These are phyloP conservation scores for Alligator sinensis DNA, from an alignment of 2,113 vertebrate genomes.

Conservation along the genomic window DNA sequence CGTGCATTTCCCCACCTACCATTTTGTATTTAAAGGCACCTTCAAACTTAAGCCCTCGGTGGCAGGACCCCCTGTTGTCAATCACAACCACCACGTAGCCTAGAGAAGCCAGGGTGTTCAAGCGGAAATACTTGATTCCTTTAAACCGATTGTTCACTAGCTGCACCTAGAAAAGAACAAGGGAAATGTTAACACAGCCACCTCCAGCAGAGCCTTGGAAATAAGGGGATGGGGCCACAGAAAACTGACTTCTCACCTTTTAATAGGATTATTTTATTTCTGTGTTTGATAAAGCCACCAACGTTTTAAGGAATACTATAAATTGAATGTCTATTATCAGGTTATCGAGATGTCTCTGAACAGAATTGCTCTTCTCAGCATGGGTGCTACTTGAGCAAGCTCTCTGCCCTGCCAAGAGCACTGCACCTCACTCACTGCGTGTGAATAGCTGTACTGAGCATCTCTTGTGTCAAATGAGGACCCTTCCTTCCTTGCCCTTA, in stretches of 20 bases:
- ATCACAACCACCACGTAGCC: conserved; percentile 86
- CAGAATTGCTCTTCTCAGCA: not conserved
- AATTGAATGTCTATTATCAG: no score
- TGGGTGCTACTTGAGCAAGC: not conserved
- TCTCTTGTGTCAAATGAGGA: not conserved
- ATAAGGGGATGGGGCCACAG: not conserved
- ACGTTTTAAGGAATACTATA: not conserved
- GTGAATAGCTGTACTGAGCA: not conserved
- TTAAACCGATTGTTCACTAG: conserved; percentile 87
- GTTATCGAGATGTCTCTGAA: not conserved
- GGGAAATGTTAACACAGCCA: not conserved
- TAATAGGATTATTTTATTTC: not conserved
- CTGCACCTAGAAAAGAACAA: conserved; percentile 80
- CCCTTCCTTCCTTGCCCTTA: not conserved
- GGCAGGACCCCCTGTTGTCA: conserved; percentile 86
- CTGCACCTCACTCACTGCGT: no score
- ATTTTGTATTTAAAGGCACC: conserved; percentile 89
- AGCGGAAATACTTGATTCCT: conserved; percentile 85
- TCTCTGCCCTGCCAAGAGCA: not conserved
- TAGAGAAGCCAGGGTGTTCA: conserved; percentile 85
- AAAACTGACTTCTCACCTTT: not conserved
- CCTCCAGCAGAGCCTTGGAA: not conserved
- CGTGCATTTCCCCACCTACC: conserved; percentile 71
- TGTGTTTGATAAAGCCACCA: not conserved
- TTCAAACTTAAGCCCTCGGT: conserved; percentile 87